Evolutionary conservation across 1,140 invertebrate species (phyloP).

Genomic region (Lasioglossum baleicum): DNA sequence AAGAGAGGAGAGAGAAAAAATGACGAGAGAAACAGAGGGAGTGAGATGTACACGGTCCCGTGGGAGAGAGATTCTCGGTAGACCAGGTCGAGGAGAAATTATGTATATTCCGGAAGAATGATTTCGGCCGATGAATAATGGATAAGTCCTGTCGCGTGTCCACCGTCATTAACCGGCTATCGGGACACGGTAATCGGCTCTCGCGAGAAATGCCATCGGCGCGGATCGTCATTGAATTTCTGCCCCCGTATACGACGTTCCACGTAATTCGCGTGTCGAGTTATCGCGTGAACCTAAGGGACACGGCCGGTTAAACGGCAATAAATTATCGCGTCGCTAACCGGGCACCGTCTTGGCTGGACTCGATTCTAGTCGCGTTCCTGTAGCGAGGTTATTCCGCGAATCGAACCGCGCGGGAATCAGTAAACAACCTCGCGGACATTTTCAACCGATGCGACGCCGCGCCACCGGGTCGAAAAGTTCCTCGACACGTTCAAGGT

Average conservation of each 20-base stretch:
- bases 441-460: no score
- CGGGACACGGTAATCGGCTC: constrained; percentile 21
- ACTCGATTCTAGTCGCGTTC: constrained; percentile 50
- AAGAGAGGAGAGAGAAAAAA: no score
- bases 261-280: constrained; percentile 59
- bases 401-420: no score
- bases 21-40: no score
- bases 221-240: constrained; percentile 61
- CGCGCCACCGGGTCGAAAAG: not conserved
- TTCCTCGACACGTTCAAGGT: not conserved
- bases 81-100: constrained; percentile 55
- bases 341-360: constrained; percentile 10
- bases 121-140: constrained; percentile 76
- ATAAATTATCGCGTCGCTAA: constrained; percentile 58
- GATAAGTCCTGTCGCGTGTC: constrained; percentile 77
- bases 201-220: constrained; percentile 37
- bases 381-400: constrained; percentile 8
- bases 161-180: constrained; percentile 71
- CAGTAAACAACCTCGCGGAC: no score
- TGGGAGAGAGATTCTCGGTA: constrained; percentile 15
- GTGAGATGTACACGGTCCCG: not conserved
- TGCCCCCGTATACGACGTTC: constrained; percentile 53
- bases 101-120: constrained; percentile 69
- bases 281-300: constrained; percentile 51
- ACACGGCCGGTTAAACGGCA: constrained; percentile 52